phyloP scores from a whole-genome alignment of 2,888 invertebrate genomes.

The Pandemis cinnamomeana region DNA sequence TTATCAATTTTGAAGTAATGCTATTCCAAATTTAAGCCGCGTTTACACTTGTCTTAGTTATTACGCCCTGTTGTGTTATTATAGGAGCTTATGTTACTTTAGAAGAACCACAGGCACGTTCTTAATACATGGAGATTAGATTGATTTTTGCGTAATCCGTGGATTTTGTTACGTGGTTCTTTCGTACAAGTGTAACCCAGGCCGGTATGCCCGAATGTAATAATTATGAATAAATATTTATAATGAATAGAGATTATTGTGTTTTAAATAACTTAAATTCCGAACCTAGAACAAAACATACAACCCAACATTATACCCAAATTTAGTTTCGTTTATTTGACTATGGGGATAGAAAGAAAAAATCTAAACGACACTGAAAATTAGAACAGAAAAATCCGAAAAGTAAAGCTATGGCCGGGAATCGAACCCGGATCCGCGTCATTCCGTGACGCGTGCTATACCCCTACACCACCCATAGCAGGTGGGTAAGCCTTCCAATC shows the following conservation, averaged over 20 bases:
- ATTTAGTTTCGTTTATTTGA: no score
- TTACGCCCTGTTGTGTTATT: slow-evolving; percentile 1
- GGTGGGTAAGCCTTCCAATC: no score
- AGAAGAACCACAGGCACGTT: not conserved
- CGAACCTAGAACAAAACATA: not conserved
- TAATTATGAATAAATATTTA: slow-evolving; percentile 82
- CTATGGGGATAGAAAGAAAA: no score
- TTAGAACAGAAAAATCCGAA: no score
- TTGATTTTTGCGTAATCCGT: not conserved
- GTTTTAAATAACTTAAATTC: slow-evolving; percentile 46
- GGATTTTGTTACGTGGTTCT: not conserved
- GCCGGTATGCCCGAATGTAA: slow-evolving; percentile 72
- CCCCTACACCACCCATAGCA: no score
- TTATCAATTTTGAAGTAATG: slow-evolving; percentile 22
- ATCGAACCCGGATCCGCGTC: no score
- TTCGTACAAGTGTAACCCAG: slow-evolving; percentile 63
- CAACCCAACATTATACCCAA: no score
- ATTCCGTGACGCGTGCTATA: no score
- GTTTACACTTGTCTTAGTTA: slow-evolving; percentile 33
- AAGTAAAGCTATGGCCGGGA: no score
- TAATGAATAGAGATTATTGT: slow-evolving; percentile 64
- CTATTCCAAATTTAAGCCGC: slow-evolving; percentile 25
- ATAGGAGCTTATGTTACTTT: not conserved
- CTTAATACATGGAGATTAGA: not conserved
- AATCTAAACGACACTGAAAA: no score